Conservation (phyloP, 2,888 invertebrate species). For the Heliconius cydno region DNA sequence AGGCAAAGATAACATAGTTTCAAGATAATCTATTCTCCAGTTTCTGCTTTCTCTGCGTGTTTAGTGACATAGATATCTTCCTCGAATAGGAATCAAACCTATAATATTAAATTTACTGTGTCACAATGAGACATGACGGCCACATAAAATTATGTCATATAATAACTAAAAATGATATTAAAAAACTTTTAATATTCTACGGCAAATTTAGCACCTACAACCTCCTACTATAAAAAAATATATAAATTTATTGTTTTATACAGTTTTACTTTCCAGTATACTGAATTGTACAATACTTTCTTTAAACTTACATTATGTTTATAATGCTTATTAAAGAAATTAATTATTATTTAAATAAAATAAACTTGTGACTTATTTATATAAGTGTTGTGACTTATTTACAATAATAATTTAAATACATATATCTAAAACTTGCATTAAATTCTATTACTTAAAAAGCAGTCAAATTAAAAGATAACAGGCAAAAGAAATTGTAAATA, state of each 20-base stretch:
- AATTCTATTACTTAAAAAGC: background rate
- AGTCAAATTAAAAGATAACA: background rate
- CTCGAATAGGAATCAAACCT: no score
- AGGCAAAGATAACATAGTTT: no score
- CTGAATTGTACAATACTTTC: background rate
- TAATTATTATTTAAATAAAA: background rate
- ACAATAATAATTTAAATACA: background rate
- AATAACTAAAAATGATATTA: background rate
- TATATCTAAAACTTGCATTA: conserved; percentile 3
- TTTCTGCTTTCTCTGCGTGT: no score
- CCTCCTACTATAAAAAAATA: background rate
- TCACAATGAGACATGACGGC: no score
- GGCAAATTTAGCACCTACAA: background rate
- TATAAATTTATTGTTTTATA: background rate
- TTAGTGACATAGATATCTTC: no score
- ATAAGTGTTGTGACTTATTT: background rate
- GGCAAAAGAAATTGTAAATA: background rate
- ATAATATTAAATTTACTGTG: no score
- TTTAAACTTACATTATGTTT: background rate
- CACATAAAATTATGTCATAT: no score
- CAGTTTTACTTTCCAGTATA: background rate
- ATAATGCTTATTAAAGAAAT: background rate
- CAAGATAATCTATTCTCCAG: no score
- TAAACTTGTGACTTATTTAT: background rate
- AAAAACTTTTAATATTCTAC: background rate